Base-by-base conservation (phyloP, 2,888 invertebrate genomes). In the Nymphalis c-album region DNA sequence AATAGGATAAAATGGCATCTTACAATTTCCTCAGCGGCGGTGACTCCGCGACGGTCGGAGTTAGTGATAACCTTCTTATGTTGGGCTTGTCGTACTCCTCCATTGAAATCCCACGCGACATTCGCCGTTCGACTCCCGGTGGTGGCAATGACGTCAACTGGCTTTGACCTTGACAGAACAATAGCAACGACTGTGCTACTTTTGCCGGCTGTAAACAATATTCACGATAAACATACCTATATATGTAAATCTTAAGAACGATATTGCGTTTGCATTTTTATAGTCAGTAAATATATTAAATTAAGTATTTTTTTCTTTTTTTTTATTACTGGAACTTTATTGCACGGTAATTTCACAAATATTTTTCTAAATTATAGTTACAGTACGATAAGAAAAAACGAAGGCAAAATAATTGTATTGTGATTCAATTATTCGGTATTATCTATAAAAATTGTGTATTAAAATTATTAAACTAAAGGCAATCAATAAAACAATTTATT, bases 131-230 rank as follows among this genome's bases (percentile, higher is more conserved):
- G 61, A 97, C 95, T 18, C 96, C 96, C 0, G 96, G 96, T 86
- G 97, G 95, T 1, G 96, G 95, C 53, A 97, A 94, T 0, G 96
- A 96, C 55, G 97, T 97, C 80, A 97, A 93, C 73, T 95, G 89
- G 2, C 97, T 97, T 83, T 97, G 95, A 1, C 97, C 97, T 85
- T 98, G 97, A 90, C 97, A 96, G 93, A 98, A 97, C 67, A 97
- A 94, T 73, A 97, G 93, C 80, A 98, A 94, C 63, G 97, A 96
- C 80, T 97, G 96, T 40, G 97, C 95, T 69, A 97, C 94, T 85
- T 97, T 97, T 40, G 96, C 96, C 13, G 97, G 97, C 97, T 97
- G 93, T 0, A 84, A 83, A 46, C 51, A 4, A 72, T 72, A n/a
- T 7, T 53, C 17, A 53, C 7, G 0, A 26, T 16, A 53, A 50